Conservation (phyloP, 1,140 invertebrate species). For the Batillaria attramentaria region DNA sequence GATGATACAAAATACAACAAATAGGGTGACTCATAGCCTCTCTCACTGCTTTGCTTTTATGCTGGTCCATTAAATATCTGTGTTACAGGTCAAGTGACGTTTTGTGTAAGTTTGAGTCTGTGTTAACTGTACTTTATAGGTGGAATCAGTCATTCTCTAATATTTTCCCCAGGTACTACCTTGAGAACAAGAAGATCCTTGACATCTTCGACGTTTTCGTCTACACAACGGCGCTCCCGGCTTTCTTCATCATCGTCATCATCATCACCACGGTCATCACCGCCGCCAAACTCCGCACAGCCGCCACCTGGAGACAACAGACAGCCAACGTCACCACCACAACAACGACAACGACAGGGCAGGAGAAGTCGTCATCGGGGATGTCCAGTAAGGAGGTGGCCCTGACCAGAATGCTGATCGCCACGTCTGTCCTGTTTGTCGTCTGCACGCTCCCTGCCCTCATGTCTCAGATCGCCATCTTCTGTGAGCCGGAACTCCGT, state of each 20-base stretch:
- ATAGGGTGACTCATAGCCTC: no score
- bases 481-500: no score
- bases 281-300: conserved; percentile 9
- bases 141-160: no score
- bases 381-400: conserved; percentile 7
- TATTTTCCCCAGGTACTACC: conserved; percentile 2
- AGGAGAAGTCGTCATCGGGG: background rate
- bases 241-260: conserved; percentile 6
- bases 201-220: conserved; percentile 21
- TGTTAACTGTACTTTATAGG: no score
- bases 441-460: conserved; percentile 8
- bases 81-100: no score
- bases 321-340: background rate
- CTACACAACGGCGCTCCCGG: background rate
- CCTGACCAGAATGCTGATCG: conserved; percentile 19
- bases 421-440: conserved; percentile 21
- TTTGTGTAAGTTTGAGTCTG: no score
- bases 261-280: conserved; percentile 24
- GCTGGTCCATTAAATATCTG: no score
- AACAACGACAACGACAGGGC: background rate
- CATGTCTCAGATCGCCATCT: no score
- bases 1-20: no score
- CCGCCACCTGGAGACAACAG: conserved; percentile 3
- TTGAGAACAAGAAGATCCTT: conserved; percentile 19
- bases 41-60: no score